Evolutionary conservation across 2,888 invertebrate species (phyloP), one percentile per base, ranked within the genome.

Genomic region (Apoderus coryli): DNA sequence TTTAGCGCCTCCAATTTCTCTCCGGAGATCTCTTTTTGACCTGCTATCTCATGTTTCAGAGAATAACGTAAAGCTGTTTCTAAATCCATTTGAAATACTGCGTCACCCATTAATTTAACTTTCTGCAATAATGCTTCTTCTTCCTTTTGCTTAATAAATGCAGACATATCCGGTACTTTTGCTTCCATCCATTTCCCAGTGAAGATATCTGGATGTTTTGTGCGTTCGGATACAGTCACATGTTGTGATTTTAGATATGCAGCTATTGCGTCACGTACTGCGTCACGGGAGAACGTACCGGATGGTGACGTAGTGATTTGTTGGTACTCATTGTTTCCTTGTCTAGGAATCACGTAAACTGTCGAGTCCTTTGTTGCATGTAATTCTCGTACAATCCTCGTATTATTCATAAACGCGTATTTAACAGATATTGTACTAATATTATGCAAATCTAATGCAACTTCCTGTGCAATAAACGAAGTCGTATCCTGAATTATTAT

Each of bases 51-150:
- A 44, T 82, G 80, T 40, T 70, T 70, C 13, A 96, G 60, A 26
- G 81, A 76, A 48, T 80, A 82, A 42, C 74, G 69, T n/a, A 96
- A 55, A 1, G 86, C 79, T 46, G 78, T 81, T 57, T 90, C 86
- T 34, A 96, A 57, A 59, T 96, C 96, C 40, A 75, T 71, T 57
- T 85, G 81, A 54, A 82, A 86, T 2, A 92, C 67, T 4, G 66
- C 54, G 52, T 80, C 73, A 16, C 59, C 58, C 45, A 54, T 53
- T 39, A 47, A 47, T 28, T 55, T 59, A 7, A 58, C 48, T 35
- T 51, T 50, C 22, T 54, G 46, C 22, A 48, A 42, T 25, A 57
- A 43, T 27, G 47, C 51, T 40, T 50, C 44, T 11, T 42, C 40
- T 31, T 50, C 50, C 22, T 45, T 42, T 10, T 7, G n/a, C 7